Evolutionary conservation across 2,797 vertebrate species (phyloP).

Genomic region (Bradypodion ventrale): DNA sequence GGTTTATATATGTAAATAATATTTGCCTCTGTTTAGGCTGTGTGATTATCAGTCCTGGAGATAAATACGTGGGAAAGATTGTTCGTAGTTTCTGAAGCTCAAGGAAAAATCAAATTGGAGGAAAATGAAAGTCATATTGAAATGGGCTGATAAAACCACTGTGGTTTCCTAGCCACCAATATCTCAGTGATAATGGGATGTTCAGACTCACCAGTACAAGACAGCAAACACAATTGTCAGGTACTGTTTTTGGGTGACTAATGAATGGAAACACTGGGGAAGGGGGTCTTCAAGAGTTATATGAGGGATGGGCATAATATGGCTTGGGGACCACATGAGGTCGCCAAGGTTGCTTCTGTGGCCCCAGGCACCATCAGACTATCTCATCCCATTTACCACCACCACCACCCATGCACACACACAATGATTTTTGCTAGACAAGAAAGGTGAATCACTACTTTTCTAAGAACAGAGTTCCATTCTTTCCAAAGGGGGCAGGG

Average conservation of each 20-base stretch:
- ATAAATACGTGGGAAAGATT: constrained; percentile 19
- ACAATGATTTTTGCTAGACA: too few species aligned
- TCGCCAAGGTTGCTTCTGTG: too few species aligned
- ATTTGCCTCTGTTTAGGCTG: constrained; percentile 32
- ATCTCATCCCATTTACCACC: too few species aligned
- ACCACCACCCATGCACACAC: too few species aligned
- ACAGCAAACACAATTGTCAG: background rate
- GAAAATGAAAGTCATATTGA: background rate
- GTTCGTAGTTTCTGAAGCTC: background rate
- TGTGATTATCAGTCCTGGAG: constrained; percentile 21
- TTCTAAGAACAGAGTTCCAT: too few species aligned
- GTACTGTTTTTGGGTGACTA: background rate
- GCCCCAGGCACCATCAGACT: too few species aligned
- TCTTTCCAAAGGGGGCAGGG: too few species aligned
- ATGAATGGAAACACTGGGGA: background rate
- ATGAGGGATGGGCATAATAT: too few species aligned
- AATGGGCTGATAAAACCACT: constrained; percentile 7
- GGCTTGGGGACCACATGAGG: too few species aligned
- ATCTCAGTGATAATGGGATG: background rate
- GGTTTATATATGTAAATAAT: constrained; percentile 35
- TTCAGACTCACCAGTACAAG: background rate
- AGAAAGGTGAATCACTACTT: too few species aligned
- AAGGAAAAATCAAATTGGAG: background rate
- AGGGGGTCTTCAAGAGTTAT: background rate
- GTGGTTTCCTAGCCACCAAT: background rate